Percentiles rank a stretch among this genome's conserved stretches.
These are phyloP conservation scores for Zygogramma bicolorata DNA, from an alignment of 2,888 invertebrate genomes.

Conservation along the genomic window DNA sequence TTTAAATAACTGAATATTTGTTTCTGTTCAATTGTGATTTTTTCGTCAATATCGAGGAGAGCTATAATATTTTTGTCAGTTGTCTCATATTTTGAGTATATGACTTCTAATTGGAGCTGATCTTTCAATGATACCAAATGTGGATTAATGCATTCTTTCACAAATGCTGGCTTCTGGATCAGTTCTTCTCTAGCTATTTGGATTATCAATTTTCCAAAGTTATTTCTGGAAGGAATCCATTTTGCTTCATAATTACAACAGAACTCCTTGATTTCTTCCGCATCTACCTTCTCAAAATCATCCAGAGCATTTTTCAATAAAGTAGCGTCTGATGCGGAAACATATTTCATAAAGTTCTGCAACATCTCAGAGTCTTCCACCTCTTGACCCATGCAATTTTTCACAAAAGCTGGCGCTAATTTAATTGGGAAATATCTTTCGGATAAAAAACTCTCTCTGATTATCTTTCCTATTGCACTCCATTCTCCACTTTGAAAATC, in stretches of 20 bases:
- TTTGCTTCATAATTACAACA: constrained; percentile 29
- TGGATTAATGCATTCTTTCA: constrained; percentile 17
- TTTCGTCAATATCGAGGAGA: constrained; percentile 20
- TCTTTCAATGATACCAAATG: constrained; percentile 11
- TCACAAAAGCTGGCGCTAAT: constrained; percentile 33
- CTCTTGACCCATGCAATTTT: constrained; percentile 23
- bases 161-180: constrained; percentile 32
- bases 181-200: constrained; percentile 34
- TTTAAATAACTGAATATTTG: constrained; percentile 6
- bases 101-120: not conserved
- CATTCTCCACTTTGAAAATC: constrained; percentile 31
- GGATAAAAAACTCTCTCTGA: constrained; percentile 25
- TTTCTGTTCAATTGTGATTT: not conserved
- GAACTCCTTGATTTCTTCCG: constrained; percentile 27
- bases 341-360: constrained; percentile 31
- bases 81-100: constrained; percentile 15
- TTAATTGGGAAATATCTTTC: constrained; percentile 33
- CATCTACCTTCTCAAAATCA: constrained; percentile 25
- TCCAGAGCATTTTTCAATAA: constrained; percentile 25
- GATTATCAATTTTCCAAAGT: constrained; percentile 22
- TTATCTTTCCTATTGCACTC: constrained; percentile 28
- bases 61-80: constrained; percentile 25
- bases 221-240: constrained; percentile 25
- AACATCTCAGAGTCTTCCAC: constrained; percentile 26
- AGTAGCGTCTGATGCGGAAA: constrained; percentile 20